phyloP scores from a whole-genome alignment of 1,140 invertebrate genomes.

The Drosophila nebulosa region DNA sequence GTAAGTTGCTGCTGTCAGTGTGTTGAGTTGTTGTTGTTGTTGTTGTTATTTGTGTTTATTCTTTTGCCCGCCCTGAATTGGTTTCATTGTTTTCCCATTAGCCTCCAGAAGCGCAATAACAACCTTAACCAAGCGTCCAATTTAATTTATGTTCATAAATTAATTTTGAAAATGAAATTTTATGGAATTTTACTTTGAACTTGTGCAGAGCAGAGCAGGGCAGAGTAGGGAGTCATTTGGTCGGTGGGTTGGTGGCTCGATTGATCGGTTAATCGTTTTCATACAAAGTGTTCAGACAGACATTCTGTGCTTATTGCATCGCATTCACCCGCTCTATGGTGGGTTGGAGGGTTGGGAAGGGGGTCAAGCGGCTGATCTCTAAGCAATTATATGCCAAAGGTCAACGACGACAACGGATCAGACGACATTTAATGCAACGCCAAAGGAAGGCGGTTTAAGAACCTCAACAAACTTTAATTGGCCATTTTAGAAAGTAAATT shows the following conservation, averaged over 20 bases:
- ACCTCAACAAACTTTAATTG: background rate
- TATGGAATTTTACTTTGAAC: constrained; percentile 75
- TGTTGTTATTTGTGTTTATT: background rate
- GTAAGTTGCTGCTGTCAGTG: background rate
- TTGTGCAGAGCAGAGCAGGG: constrained; percentile 47
- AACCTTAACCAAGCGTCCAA: constrained; percentile 28
- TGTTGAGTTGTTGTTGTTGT: too few relatives aligned
- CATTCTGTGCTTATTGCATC: too few relatives aligned
- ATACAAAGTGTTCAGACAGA: constrained; percentile 12
- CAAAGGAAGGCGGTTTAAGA: background rate
- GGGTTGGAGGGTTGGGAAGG: background rate
- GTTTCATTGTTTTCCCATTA: constrained; percentile 35
- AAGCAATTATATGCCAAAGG: background rate
- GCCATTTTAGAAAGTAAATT: background rate
- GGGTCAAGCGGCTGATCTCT: background rate
- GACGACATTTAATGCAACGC: background rate
- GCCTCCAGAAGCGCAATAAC: constrained; percentile 23
- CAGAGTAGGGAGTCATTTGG: background rate
- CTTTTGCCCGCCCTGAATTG: constrained; percentile 25
- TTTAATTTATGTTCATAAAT: constrained; percentile 78
- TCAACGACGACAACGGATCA: background rate
- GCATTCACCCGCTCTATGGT: too few relatives aligned
- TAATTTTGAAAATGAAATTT: constrained; percentile 76
- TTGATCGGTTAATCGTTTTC: background rate
- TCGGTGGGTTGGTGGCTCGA: background rate